Base-by-base conservation (phyloP, 1,140 invertebrate genomes). In the Zeugodacus cucurbitae region DNA sequence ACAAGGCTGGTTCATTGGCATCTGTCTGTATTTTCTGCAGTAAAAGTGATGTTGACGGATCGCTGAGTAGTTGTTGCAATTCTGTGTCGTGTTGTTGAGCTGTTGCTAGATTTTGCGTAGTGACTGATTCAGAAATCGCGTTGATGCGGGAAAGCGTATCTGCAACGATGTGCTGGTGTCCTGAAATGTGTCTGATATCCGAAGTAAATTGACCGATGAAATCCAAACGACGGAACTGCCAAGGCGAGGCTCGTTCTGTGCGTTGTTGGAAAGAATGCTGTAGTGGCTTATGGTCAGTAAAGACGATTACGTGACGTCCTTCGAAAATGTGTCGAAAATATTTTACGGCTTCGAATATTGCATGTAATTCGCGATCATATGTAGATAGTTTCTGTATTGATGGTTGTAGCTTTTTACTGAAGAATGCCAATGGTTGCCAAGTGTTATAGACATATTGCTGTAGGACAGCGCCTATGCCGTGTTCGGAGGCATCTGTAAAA, bases 321-420 rank as follows among this genome's bases (percentile, higher is more conserved):
- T 93, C 93, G 2, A 94, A n/a, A 41, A 91, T 88, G 48, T 92
- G 89, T 34, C 87, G 64, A 88, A 94, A 94, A 88, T 89, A 89
- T 86, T 90, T 89, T 0, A 93, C 87, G 0, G 90, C 88, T 29
- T 11, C 11, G 89, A 91, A 93, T 6, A 91, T n/a, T n/a, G n/a
- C n/a, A n/a, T n/a, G n/a, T n/a, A n/a, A n/a, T n/a, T n/a, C n/a
- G n/a, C n/a, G n/a, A n/a, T n/a, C n/a, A n/a, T n/a, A n/a, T n/a
- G n/a, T n/a, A n/a, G n/a, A n/a, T n/a, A n/a, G n/a, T n/a, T n/a
- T n/a, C n/a, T n/a, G n/a, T 67, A 67, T 67, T 17, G 26, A 67
- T 17, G 29, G 29, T 10, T 7, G 29, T 1, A 67, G 3, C 64
- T 67, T 67, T 26, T 34, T 29, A 14, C 64, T 67, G 32, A 67